Conservation (phyloP, 1,140 invertebrate genomes). For the Probaryconus sp. region DNA sequence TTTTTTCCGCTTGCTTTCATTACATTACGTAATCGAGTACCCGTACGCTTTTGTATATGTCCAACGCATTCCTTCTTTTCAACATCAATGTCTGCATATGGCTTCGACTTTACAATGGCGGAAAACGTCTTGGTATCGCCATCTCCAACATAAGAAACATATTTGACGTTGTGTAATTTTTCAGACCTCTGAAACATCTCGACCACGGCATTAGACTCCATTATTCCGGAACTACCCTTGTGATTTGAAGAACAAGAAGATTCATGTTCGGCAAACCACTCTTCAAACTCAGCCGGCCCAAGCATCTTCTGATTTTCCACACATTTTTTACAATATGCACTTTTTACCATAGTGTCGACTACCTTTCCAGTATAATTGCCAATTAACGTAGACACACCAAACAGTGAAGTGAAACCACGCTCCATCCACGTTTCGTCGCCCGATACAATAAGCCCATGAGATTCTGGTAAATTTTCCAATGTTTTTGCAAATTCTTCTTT, state of each 20-base stretch:
- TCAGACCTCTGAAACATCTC: background rate
- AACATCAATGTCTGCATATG: background rate
- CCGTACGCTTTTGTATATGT: slow-evolving; percentile 39
- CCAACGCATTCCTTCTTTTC: background rate
- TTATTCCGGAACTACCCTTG: slow-evolving; percentile 1
- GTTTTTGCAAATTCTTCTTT: slow-evolving; percentile 21
- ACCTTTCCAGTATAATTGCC: slow-evolving; percentile 37
- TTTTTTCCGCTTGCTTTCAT: slow-evolving; percentile 25
- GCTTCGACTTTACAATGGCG: background rate
- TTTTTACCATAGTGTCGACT: slow-evolving; percentile 23
- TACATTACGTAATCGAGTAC: slow-evolving; percentile 12
- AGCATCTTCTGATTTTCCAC: background rate
- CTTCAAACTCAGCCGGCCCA: too few species aligned
- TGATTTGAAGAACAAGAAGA: background rate
- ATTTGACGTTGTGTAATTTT: background rate
- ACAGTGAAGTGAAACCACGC: slow-evolving; percentile 7
- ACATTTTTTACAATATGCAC: background rate
- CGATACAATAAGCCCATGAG: slow-evolving; percentile 35
- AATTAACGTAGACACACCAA: slow-evolving; percentile 22
- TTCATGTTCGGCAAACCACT: background rate
- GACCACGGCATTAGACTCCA: background rate
- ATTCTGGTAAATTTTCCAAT: slow-evolving; percentile 8
- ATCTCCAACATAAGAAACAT: slow-evolving; percentile 2
- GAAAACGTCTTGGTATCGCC: slow-evolving; percentile 2
- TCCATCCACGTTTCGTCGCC: slow-evolving; percentile 24